phyloP scores from a whole-genome alignment of 2,113 vertebrate genomes.

The Phrynocephalus versicolor region DNA sequence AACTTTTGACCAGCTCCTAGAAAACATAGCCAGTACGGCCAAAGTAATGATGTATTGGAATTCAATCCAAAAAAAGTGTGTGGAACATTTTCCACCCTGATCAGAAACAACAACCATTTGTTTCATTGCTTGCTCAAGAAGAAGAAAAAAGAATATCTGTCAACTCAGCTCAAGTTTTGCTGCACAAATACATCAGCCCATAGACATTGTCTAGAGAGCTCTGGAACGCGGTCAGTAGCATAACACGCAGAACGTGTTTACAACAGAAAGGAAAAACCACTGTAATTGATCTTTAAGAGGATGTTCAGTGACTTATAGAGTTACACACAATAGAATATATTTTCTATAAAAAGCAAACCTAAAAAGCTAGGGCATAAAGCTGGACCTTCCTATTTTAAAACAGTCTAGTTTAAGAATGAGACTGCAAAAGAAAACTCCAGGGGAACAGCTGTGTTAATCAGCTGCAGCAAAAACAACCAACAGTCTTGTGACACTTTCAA shows the following conservation, averaged over 20 bases:
- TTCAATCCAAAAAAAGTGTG: too few relatives aligned
- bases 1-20: too few relatives aligned
- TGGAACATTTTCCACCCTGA: neutral
- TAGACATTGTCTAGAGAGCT: slow-evolving; percentile 14
- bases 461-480: too few relatives aligned
- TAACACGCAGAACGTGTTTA: neutral
- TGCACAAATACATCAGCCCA: neutral
- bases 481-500: too few relatives aligned
- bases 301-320: slow-evolving; percentile 11
- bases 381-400: neutral
- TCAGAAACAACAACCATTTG: neutral
- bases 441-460: too few relatives aligned
- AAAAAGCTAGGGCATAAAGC: neutral
- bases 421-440: neutral
- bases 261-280: neutral
- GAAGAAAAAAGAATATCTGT: neutral
- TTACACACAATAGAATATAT: neutral
- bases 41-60: too few relatives aligned
- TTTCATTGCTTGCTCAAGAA: neutral
- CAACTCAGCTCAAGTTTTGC: slow-evolving; percentile 6
- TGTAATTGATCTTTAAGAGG: neutral
- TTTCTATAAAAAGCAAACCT: neutral
- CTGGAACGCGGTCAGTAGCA: neutral
- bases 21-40: too few relatives aligned
- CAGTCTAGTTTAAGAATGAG: neutral